Evolutionary conservation across 1,140 invertebrate species (phyloP).

Genomic region (Drosophila burlai): DNA sequence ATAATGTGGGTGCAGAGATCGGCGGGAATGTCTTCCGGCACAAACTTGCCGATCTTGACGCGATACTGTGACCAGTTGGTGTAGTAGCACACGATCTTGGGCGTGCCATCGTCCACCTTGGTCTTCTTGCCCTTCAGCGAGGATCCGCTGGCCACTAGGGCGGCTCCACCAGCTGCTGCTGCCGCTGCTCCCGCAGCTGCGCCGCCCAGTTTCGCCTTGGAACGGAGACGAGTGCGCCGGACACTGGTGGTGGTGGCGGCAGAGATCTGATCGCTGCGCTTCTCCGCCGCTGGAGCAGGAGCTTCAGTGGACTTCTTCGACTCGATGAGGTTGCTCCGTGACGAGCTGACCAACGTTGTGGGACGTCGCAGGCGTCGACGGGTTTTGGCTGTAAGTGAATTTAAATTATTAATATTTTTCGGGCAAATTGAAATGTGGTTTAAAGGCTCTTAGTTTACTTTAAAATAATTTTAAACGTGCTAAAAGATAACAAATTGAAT

Average conservation of each 20-base stretch:
- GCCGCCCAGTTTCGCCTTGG: conserved; percentile 86
- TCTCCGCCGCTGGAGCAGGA: conserved; percentile 84
- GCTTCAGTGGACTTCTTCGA: conserved; percentile 83
- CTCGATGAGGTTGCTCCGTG: conserved; percentile 84
- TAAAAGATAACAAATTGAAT: not conserved
- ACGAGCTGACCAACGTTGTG: conserved; percentile 85
- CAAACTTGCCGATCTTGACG: conserved; percentile 96
- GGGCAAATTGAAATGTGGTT: not conserved
- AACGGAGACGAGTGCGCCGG: conserved; percentile 89
- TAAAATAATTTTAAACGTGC: not conserved
- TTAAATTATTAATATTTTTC: not conserved
- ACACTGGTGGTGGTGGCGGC: conserved; percentile 86
- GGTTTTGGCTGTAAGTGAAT: conserved; percentile 65
- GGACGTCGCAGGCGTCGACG: conserved; percentile 87
- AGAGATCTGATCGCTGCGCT: conserved; percentile 88
- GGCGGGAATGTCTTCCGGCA: conserved; percentile 97
- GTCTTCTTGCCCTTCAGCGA: conserved; percentile 86
- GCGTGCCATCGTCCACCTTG: conserved; percentile 88
- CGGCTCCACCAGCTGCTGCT: conserved; percentile 87
- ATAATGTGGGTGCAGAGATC: conserved; percentile 98
- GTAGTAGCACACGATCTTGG: conserved; percentile 96
- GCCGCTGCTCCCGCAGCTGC: conserved; percentile 87
- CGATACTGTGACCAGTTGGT: conserved; percentile 99
- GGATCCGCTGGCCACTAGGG: conserved; percentile 86
- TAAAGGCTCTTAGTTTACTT: not conserved